Conservation (phyloP, 2,797 vertebrate genomes). For the Scomberomorus guttatus region DNA sequence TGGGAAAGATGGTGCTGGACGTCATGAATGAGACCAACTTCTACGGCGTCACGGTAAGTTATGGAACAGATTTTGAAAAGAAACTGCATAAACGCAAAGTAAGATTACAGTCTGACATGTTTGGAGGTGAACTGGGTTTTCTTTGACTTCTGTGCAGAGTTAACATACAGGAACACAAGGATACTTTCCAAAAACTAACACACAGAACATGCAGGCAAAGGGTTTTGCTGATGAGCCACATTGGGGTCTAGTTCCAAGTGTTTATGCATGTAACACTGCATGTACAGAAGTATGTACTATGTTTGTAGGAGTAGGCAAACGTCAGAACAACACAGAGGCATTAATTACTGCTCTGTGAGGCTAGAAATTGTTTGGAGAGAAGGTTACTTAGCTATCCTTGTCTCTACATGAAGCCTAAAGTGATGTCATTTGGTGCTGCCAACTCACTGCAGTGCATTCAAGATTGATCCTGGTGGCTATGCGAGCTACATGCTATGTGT, state of each 20-base stretch:
- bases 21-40: slow-evolving; percentile 99
- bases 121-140: neutral
- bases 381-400: slow-evolving; percentile 41
- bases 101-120: neutral
- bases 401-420: slow-evolving; percentile 53
- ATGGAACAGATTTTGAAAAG: neutral
- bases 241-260: neutral
- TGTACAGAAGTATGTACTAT: neutral
- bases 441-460: slow-evolving; percentile 60
- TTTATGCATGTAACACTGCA: neutral
- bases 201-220: neutral
- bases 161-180: neutral
- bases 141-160: neutral
- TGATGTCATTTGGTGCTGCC: slow-evolving; percentile 56
- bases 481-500: slow-evolving; percentile 29
- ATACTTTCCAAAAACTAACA: neutral
- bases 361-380: slow-evolving; percentile 46
- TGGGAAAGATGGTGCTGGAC: slow-evolving; percentile 96
- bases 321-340: slow-evolving; percentile 32
- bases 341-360: slow-evolving; percentile 47
- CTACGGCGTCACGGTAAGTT: slow-evolving; percentile 95
- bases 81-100: neutral
- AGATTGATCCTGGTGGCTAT: slow-evolving; percentile 66
- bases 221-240: neutral
- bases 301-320: slow-evolving; percentile 19